Base-by-base conservation (phyloP, 2,113 vertebrate species). In the Diadophis punctatus region DNA sequence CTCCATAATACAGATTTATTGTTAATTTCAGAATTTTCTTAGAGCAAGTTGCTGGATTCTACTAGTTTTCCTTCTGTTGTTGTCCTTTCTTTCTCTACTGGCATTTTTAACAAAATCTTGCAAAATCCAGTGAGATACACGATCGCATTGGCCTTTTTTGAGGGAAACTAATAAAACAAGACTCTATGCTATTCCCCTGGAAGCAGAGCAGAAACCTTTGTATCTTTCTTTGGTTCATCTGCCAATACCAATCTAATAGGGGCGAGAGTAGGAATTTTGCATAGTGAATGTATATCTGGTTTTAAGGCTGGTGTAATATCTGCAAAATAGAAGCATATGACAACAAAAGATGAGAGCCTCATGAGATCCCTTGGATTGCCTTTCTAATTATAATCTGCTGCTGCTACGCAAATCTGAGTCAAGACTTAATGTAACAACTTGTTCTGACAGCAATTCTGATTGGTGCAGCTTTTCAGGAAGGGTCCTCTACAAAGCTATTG, bases 221-320 rank as follows among this genome's bases (percentile, higher is more conserved):
- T 92, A 87, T 87, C 85, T 93, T 87, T 89, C 48, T 89, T 91
- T 86, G 48, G 60, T 4, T 93, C 89, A 49, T 18, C 8, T 93
- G 80, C 87, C 91, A 25, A 30, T 30, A n/a, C 92, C 27, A 90
- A 89, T 74, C 27, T 22, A 10, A 87, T 20, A 23, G 89, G 30
- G 25, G 5, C 25, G 18, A 46, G 25, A n/a, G 22, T 18, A 56
- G 22, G 12, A 25, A 43, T 93, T 25, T 68, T 90, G 85, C 55
- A 39, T 60, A 84, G n/a, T 46, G 39, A 34, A 68, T 52, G 10
- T 88, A 2, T 20, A 20, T 58, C 27, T 55, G 20, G 30, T n/a
- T 22, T 52, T 74, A 22, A 53, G 16, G 89, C 88, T 27, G 30
- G n/a, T 8, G 91, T 87, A 89, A 91, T 34, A 39, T 51, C 18